Evolutionary conservation across 2,797 vertebrate species (phyloP), one percentile per base, ranked within the genome.

Genomic region (Hippoglossus hippoglossus): DNA sequence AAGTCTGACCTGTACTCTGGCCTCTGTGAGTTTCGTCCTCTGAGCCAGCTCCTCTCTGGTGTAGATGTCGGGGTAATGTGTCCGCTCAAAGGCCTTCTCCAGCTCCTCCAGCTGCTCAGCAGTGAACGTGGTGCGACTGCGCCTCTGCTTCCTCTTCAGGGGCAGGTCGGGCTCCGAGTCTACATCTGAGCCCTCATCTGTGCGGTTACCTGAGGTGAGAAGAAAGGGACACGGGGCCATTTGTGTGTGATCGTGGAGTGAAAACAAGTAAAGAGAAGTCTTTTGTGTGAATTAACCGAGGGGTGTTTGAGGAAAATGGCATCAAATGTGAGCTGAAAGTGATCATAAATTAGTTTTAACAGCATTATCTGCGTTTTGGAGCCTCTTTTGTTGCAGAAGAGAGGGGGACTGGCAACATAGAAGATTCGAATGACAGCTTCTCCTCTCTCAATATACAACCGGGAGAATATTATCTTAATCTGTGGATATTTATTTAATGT

Each of bases 1-100:
- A 19, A 25, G 50, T 82, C 94, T 89, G 62, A 99, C 98, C 97
- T 99, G 98, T 66, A 99, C 98, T 0, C 98, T 94, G 0, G 98
- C 98, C 87, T 99, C 97, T 0, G 97, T 99, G 55, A 99, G 97
- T 87, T 99, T 99, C 81, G 98, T 99, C 89, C 98, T 95, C 95
- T 99, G 98, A 0, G 98, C 98, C 70, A 99, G 94, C 92, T 99
- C 98, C 91, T 99, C 98, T 2, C 98, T 90, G 71, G 98, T 99
- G 93, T 99, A 99, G 93, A 99, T 99, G 89, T 99, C 98, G 0
- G 98, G 98, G 94, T 99, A 99, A 91, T 99, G 98, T 0, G 98
- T 99, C 87, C 98, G 94, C 93, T 99, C 98, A 0, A 99, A 99
- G 49, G 98, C 98, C 74, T 99, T 99, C 94, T 99, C 98, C 87